A percentile compares a stretch with the other conserved stretches of the same genome.
Conservation (phyloP, 1,140 invertebrate genomes). For the Mercenaria mercenaria region DNA sequence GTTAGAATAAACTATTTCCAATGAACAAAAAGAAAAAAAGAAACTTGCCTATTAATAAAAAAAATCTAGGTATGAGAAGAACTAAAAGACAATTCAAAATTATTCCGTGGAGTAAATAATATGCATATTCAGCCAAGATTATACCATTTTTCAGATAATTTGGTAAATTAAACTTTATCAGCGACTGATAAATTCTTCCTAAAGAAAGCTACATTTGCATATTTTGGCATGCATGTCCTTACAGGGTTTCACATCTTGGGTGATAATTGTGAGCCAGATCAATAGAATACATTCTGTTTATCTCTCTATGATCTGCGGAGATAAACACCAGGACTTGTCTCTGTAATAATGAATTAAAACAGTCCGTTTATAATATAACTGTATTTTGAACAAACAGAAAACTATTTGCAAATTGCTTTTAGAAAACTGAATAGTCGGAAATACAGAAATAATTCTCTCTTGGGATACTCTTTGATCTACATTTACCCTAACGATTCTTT, state of each 20-base stretch:
- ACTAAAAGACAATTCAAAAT: too few relatives aligned
- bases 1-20: too few relatives aligned
- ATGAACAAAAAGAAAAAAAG: too few relatives aligned
- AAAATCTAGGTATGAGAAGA: too few relatives aligned
- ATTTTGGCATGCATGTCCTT: background rate
- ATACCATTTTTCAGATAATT: background rate
- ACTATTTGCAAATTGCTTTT: slow-evolving; percentile 41
- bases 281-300: background rate
- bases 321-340: slow-evolving; percentile 1
- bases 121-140: background rate
- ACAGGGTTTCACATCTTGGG: background rate
- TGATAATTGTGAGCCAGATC: background rate
- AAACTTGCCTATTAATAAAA: too few relatives aligned
- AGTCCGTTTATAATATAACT: slow-evolving; percentile 1
- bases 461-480: background rate
- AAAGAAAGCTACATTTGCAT: background rate
- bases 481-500: background rate
- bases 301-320: background rate
- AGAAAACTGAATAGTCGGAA: background rate
- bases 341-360: background rate
- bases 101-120: background rate
- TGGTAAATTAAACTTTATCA: slow-evolving; percentile 7
- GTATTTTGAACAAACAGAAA: slow-evolving; percentile 28
- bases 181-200: background rate
- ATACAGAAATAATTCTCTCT: background rate